Base-by-base conservation (phyloP, 64 coral and sea anemone species). In the Trachythela sp. region DNA sequence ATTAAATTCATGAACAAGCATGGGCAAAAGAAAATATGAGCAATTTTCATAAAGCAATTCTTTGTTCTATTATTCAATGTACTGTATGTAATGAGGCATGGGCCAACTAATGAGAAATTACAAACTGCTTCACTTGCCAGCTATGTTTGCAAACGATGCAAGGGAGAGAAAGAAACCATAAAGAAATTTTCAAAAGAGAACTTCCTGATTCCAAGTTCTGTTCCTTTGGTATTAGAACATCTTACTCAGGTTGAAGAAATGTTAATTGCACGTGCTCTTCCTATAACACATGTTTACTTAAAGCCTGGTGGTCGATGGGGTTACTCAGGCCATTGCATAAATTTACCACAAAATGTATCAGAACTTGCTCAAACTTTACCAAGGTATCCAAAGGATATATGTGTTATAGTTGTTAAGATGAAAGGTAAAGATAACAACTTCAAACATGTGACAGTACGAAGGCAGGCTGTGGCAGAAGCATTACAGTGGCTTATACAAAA, bases 1-100 rank as follows among this genome's bases (percentile, higher is more conserved):
- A 8, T 64, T 10, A 26, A 7, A 64, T 87, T 1, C 31, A 87
- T 40, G 86, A 58, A 11, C 86, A 87, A 68, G 10, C 9, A 10
- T 64, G 86, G 86, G 86, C 54, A 39, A 87, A 87, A 87, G 34
- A 33, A 17, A 67, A 87, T 24, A 20, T 87, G 56, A 68, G 33
- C 14, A 87, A 87, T 11, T 70, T 87, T 29, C 86, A 87, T n/a
- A 87, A 40, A 24, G 31, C 51, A 2, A n/a, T 64, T 36, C 36
- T 39, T 24, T 87, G 36, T 38, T 40, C 49, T 24, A 36, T 40
- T 39, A 3, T 10, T 68, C 86, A 87, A 13, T 87, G 86, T 68
- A 41, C 39, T 8, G n/a, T 87, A 20, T 87, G 86, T 49, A 29
- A 87, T 22, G 54, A 87, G 58, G 86, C 86, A 54, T 87, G 54